Base-by-base conservation (phyloP, 1,140 invertebrate species). In the Bemisia tabaci region DNA sequence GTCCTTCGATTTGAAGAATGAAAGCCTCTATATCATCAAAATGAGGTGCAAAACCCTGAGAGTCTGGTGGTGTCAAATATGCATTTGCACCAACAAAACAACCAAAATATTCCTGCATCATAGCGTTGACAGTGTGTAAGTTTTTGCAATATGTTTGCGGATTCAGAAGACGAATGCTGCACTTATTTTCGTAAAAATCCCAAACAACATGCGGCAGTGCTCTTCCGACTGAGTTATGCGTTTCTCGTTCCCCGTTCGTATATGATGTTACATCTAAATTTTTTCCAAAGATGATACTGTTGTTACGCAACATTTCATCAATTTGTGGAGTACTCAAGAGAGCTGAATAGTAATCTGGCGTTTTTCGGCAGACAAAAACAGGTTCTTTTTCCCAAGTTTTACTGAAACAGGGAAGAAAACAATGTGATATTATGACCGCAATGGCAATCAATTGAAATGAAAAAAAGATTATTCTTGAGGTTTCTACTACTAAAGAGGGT, bases 21-120 rank as follows among this genome's bases (percentile, higher is more conserved):
- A 99, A 98, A 21, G 95, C 96, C 81, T 99, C 97, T 71, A 98
- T 98, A 74, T 99, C 96, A 81, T 99, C 96, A 78, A 90, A 98
- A 79, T 98, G 95, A 0, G 96, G 95, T 1, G 96, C 95, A 83
- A 98, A 98, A 0, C 96, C 95, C 82, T 98, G 95, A 72, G 90
- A 90, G 66, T 89, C 88, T 11, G 94, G 87, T 21, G 96, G 96
- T n/a, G 96, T 98, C 61, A 98, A 76, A 75, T 98, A 98, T 17
- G 88, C 83, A 85, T 98, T 98, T 1, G 92, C 89, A 12, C 95
- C 95, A 60, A 95, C 92, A 79, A 94, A 90, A 67, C 89, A 94
- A 62, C 89, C 88, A 75, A 98, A 97, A 74, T 85, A 90, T 78
- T 98, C 96, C 79, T 98, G 96, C 62, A 99, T 77, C 12, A 84